Evolutionary conservation across 2,888 invertebrate genomes (phyloP).

Genomic region (Dexiosoma caninum): DNA sequence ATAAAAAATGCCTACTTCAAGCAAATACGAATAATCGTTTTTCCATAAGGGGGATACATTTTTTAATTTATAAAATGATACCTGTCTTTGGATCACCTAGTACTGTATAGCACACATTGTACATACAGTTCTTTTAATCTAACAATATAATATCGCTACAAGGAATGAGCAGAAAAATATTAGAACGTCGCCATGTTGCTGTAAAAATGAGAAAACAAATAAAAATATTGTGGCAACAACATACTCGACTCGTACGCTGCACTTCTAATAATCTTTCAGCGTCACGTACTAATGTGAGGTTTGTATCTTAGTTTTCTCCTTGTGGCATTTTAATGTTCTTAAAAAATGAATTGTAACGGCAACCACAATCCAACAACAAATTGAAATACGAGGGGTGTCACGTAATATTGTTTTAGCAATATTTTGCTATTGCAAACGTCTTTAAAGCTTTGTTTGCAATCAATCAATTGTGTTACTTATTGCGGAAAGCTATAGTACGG

Average conservation of each 20-base stretch:
- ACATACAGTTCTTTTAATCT: conserved; percentile 26
- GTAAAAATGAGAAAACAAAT: not conserved
- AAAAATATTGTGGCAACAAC: conserved; percentile 42
- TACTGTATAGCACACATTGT: no score
- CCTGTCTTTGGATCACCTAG: no score
- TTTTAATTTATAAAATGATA: no score
- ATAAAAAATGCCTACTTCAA: no score
- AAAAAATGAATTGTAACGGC: conserved; percentile 10
- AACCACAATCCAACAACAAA: not conserved
- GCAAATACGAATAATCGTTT: no score
- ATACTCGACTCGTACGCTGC: not conserved
- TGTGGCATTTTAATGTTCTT: conserved; percentile 75
- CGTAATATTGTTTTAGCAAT: not conserved
- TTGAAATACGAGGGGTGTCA: not conserved
- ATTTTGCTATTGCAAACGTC: not conserved
- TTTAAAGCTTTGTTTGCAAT: no score
- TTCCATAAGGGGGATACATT: no score
- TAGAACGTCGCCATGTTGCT: not conserved
- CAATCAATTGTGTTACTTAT: no score
- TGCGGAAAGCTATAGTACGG: no score
- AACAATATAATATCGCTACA: conserved; percentile 44
- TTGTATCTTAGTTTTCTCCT: conserved; percentile 75
- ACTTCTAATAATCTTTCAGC: conserved; percentile 66
- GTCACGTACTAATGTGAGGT: conserved; percentile 76
- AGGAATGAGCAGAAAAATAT: conserved; percentile 26